These are phyloP conservation scores for Eilema sororculum DNA, from an alignment of 2,888 invertebrate species.

Conservation along the genomic window DNA sequence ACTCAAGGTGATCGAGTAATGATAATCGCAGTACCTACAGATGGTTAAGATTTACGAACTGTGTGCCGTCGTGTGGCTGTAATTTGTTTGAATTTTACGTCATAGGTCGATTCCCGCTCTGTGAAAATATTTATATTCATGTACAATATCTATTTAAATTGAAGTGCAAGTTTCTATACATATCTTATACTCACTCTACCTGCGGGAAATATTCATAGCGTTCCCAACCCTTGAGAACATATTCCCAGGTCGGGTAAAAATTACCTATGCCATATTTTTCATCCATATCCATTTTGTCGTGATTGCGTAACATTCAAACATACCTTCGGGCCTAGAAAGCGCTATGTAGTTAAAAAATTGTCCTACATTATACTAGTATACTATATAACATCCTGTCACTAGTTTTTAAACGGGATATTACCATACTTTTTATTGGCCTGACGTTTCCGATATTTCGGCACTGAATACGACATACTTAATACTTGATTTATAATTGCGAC, in stretches of 20 bases:
- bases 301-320: no score
- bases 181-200: no score
- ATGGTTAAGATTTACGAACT: conserved; percentile 39
- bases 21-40: conserved; percentile 45
- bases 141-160: neutral
- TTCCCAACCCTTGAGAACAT: neutral
- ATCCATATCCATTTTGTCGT: no score
- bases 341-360: neutral
- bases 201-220: neutral
- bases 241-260: no score
- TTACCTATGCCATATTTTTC: no score
- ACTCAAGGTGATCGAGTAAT: conserved; percentile 47
- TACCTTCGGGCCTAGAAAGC: neutral
- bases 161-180: no score
- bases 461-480: conserved; percentile 3
- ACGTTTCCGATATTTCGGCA: neutral
- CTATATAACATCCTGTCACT: neutral
- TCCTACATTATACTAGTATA: neutral
- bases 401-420: neutral
- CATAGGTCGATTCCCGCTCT: neutral
- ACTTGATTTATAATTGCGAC: conserved; percentile 42
- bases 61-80: neutral
- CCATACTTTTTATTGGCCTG: neutral
- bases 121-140: neutral
- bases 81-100: neutral